A percentile compares a stretch with the other conserved stretches of the same genome.
Evolutionary conservation across 2,797 vertebrate species (phyloP).

Genomic region (Astyanax mexicanus): DNA sequence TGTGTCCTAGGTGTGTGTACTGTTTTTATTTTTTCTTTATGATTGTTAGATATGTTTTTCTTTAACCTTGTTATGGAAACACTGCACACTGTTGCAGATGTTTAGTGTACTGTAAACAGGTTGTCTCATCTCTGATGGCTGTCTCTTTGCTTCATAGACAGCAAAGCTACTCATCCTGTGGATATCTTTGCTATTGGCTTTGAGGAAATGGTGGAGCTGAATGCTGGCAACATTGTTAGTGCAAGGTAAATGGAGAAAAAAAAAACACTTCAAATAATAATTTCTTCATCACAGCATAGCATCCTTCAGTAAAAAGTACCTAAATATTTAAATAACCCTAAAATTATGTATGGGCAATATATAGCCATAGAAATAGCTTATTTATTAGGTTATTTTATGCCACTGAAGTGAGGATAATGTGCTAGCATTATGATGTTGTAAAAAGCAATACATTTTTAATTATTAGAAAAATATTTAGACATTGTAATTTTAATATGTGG

Average conservation of each 20-base stretch:
- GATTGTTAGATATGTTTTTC: background rate
- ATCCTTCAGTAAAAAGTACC: background rate
- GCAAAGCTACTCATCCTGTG: conserved; percentile 86
- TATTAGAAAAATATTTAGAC: no score
- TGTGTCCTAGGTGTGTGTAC: no score
- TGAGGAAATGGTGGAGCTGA: conserved; percentile 99
- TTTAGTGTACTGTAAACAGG: background rate
- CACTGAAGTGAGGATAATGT: no score
- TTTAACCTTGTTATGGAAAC: background rate
- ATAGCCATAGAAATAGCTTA: no score
- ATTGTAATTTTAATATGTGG: no score
- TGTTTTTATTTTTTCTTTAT: no score
- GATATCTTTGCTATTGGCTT: conserved; percentile 99
- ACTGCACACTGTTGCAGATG: background rate
- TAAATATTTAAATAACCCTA: background rate
- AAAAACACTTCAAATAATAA: background rate
- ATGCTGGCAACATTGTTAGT: conserved; percentile 98
- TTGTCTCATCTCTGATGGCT: no score
- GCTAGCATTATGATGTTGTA: no score
- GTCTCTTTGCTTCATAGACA: conserved; percentile 78
- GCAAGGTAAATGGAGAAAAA: conserved; percentile 83
- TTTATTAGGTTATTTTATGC: no score
- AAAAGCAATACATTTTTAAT: no score
- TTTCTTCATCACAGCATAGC: background rate
- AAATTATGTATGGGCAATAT: no score